These are phyloP conservation scores for Gasterosteus nipponicus DNA, from an alignment of 2,113 vertebrate genomes.

Conservation along the genomic window DNA sequence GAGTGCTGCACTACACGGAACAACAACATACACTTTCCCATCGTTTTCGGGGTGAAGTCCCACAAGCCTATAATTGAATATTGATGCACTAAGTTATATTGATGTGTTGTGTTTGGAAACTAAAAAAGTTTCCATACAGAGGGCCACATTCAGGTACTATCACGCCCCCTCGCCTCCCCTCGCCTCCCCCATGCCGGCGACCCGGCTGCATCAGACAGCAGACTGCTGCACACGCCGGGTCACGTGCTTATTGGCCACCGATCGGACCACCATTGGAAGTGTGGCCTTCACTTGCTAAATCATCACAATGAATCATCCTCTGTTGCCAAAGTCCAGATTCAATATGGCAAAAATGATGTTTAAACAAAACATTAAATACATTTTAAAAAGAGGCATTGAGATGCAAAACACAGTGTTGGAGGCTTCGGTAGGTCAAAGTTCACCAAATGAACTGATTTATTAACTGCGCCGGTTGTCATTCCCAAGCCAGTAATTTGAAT, in stretches of 20 bases:
- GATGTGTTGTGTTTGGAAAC: slow-evolving; percentile 39
- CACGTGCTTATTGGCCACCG: background rate
- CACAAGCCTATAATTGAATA: slow-evolving; percentile 34
- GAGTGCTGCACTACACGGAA: background rate
- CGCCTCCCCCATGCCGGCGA: background rate
- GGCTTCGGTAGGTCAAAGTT: background rate
- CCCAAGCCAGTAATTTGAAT: background rate
- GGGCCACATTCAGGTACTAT: background rate
- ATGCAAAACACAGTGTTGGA: slow-evolving; percentile 3
- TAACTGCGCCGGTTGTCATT: background rate
- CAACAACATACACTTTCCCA: slow-evolving; percentile 11
- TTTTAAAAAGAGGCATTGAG: slow-evolving; percentile 20
- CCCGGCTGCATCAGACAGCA: background rate
- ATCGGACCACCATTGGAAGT: background rate
- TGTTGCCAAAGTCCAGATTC: background rate
- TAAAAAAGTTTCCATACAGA: slow-evolving; percentile 49
- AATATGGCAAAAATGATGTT: background rate
- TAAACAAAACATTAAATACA: background rate
- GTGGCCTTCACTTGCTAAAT: background rate
- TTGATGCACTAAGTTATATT: slow-evolving; percentile 36
- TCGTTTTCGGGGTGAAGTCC: slow-evolving; percentile 1
- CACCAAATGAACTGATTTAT: background rate
- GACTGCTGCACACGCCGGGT: background rate
- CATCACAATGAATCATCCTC: background rate
- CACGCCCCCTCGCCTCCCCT: too few species aligned